Conservation (phyloP, 2,888 invertebrate genomes). For the Athalia cordata region DNA sequence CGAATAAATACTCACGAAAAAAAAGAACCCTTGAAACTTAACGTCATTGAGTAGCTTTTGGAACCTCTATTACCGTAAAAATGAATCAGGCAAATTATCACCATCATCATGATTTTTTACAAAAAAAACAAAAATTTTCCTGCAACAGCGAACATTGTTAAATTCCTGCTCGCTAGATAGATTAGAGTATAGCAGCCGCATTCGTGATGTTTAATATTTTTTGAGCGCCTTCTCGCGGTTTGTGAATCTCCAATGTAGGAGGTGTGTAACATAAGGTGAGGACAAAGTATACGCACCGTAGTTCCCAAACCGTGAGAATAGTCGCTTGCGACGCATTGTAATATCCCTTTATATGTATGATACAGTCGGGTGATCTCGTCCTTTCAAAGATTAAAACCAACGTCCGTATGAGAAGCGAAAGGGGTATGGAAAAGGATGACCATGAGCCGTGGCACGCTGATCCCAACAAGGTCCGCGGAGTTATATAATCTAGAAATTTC, state of each 20-base stretch:
- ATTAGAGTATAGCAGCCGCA: not conserved
- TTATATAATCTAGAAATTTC: slow-evolving; percentile 57
- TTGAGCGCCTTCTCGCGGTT: slow-evolving; percentile 13
- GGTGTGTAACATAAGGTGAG: not conserved
- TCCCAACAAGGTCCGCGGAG: slow-evolving; percentile 33
- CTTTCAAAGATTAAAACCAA: not conserved
- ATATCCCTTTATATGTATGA: not conserved
- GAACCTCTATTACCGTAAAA: not conserved
- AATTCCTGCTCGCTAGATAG: too few species aligned
- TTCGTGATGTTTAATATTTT: slow-evolving; percentile 23
- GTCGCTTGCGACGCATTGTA: slow-evolving; percentile 37
- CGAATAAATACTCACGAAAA: not conserved
- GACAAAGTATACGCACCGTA: slow-evolving; percentile 28
- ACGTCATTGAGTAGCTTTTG: slow-evolving; percentile 32
- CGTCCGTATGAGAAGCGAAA: slow-evolving; percentile 26
- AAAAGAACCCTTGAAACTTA: slow-evolving; percentile 14
- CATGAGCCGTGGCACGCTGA: not conserved
- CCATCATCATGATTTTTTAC: slow-evolving; percentile 1
- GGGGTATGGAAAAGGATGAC: slow-evolving; percentile 10
- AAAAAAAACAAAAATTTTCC: not conserved
- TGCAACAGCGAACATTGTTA: not conserved
- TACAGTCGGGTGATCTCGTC: slow-evolving; percentile 32
- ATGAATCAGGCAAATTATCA: not conserved
- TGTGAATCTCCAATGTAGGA: not conserved
- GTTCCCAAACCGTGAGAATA: slow-evolving; percentile 40